Evolutionary conservation across 2,113 vertebrate genomes (phyloP), one percentile per base, ranked within the genome.

Genomic region (Epinephelus lanceolatus): DNA sequence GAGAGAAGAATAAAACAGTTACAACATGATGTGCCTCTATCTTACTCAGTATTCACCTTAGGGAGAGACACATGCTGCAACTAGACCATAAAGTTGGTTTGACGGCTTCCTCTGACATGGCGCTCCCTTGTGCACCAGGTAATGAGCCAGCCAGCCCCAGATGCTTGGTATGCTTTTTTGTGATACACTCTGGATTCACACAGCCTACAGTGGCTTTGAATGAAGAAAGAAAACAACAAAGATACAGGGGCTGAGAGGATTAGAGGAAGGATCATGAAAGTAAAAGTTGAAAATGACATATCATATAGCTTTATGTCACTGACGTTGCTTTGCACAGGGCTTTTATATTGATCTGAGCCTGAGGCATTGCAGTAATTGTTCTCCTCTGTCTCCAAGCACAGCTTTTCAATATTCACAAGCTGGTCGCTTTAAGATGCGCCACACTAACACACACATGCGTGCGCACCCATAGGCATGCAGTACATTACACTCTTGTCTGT

Each of bases 321-420:
- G 78, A 49, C 33, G 66, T 83, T 78, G 60, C 83, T 76, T 81
- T 74, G 55, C 68, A 56, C 69, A 7, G 51, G 70, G 30, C 74
- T 81, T 72, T 83, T 88, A 19, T 87, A 89, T 90, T 80, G 87
- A 89, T 91, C 87, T 19, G 47, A 83, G 87, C 91, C 83, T 3
- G 61, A 75, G 83, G 89, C 87, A 19, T 73, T 30, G 76, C 75
- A 74, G 80, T 90, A 93, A 91, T 89, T 90, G 89, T 91, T 77
- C 87, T 80, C 69, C 66, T 80, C 80, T 62, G 84, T 88, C 82
- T 89, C 70, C n/a, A 9, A 68, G 81, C 78, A 65, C 13, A 37
- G 81, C 71, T 78, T 83, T 76, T 81, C 71, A 85, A 73, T 88
- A 85, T 81, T 88, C 76, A 86, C 80, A 80, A 68, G 61, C 62